A percentile compares a stretch with the other conserved stretches of the same genome.
Conservation (phyloP, 2,797 vertebrate genomes). For the Oceanodroma leucorhoa region DNA sequence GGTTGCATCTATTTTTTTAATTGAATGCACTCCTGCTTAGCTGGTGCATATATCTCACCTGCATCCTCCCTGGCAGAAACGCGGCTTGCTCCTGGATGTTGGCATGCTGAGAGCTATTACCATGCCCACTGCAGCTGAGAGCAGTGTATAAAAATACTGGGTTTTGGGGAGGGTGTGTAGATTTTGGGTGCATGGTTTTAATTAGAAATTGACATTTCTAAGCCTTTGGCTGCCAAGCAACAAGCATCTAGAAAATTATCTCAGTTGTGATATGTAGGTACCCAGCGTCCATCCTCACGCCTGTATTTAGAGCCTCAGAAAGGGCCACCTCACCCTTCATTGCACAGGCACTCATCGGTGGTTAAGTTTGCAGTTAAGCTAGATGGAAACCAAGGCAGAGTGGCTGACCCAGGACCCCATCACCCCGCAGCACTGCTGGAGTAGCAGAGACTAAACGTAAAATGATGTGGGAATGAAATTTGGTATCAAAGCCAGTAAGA, state of each 20-base stretch:
- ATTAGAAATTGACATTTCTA: conserved; percentile 67
- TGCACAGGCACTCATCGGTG: background rate
- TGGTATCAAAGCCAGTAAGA: accelerated
- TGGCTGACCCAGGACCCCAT: background rate
- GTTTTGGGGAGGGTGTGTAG: background rate
- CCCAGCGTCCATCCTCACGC: background rate
- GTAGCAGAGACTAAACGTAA: background rate
- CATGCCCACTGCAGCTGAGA: background rate
- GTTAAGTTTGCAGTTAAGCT: background rate
- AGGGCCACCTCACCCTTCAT: background rate
- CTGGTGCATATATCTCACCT: background rate
- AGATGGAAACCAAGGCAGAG: background rate
- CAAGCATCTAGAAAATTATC: conserved; percentile 45
- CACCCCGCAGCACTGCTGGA: background rate
- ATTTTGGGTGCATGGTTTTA: conserved; percentile 56
- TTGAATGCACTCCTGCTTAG: background rate
- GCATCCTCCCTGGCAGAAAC: background rate
- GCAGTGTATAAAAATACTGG: background rate
- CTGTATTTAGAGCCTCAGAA: background rate
- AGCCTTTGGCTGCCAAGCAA: conserved; percentile 64
- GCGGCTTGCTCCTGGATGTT: background rate
- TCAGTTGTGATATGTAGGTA: conserved; percentile 11
- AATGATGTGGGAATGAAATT: background rate
- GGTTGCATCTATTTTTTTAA: background rate
- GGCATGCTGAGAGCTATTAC: background rate